A percentile compares a stretch with the other conserved stretches of the same genome.
Evolutionary conservation across 2,113 vertebrate genomes (phyloP).

Genomic region (Nymphicus hollandicus): DNA sequence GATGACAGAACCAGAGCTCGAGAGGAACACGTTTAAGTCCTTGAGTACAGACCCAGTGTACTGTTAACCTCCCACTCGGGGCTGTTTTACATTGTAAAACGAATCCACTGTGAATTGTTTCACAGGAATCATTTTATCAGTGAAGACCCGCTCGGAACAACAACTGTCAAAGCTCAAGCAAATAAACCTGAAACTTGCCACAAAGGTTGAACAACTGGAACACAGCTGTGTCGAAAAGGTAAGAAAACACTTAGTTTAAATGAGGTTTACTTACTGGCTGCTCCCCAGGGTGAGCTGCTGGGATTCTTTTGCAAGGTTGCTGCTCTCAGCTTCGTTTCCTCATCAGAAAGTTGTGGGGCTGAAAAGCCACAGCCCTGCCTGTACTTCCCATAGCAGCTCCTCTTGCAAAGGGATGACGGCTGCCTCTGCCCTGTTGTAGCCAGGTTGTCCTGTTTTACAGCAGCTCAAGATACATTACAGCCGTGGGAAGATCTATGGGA

Average conservation of each 20-base stretch:
- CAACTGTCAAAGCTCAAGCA: constrained; percentile 84
- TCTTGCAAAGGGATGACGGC: neutral
- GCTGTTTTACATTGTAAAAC: neutral
- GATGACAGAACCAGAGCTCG: neutral
- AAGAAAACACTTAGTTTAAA: neutral
- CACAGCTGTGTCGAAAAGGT: constrained; percentile 82
- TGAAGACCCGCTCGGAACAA: constrained; percentile 87
- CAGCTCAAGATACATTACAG: neutral
- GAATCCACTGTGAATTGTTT: neutral
- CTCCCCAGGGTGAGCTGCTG: neutral
- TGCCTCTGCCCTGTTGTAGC: neutral
- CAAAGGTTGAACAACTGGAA: constrained; percentile 84
- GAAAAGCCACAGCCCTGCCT: neutral
- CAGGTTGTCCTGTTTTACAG: neutral
- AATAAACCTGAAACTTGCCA: constrained; percentile 81
- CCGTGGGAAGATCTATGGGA: neutral
- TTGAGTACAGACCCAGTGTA: neutral
- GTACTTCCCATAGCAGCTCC: neutral
- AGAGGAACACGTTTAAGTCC: neutral
- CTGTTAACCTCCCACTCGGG: neutral
- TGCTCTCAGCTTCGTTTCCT: neutral
- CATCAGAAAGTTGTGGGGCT: neutral
- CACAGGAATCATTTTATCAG: constrained; percentile 88
- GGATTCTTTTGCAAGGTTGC: neutral
- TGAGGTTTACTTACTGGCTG: neutral